Conservation (phyloP, 2,113 vertebrate genomes). For the Aptenodytes patagonicus region DNA sequence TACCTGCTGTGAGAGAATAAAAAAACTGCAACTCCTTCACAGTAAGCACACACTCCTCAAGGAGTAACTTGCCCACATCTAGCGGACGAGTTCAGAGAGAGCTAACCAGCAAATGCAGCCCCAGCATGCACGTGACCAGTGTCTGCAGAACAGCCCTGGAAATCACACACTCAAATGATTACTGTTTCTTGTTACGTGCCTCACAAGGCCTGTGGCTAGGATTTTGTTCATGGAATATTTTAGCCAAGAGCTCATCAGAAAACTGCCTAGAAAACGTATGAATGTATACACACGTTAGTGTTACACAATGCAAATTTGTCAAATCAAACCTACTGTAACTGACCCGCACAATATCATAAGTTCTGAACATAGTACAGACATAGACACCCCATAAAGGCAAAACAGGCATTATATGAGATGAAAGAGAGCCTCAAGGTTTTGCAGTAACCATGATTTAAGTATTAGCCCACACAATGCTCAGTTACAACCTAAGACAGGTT, state of each 20-base stretch:
- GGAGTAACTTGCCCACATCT: background rate
- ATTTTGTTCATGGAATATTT: background rate
- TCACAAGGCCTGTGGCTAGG: background rate
- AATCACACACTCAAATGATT: background rate
- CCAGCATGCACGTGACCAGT: background rate
- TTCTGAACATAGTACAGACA: background rate
- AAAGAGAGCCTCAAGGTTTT: background rate
- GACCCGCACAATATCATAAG: background rate
- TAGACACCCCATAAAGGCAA: background rate
- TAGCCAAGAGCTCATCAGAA: background rate
- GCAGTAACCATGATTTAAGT: background rate
- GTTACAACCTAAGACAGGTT: background rate
- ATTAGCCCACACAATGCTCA: background rate
- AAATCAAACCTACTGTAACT: background rate
- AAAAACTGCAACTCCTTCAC: background rate
- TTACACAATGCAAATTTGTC: background rate
- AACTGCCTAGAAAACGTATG: background rate
- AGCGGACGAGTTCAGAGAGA: background rate
- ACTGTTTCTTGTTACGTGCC: background rate
- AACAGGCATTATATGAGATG: background rate
- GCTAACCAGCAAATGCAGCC: background rate
- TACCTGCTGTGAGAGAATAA: background rate
- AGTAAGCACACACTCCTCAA: background rate
- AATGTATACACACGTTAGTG: rapidly evolving
- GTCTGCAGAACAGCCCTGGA: background rate